Base-by-base conservation (phyloP, 2,797 vertebrate species). In the Peromyscus attwateri region DNA sequence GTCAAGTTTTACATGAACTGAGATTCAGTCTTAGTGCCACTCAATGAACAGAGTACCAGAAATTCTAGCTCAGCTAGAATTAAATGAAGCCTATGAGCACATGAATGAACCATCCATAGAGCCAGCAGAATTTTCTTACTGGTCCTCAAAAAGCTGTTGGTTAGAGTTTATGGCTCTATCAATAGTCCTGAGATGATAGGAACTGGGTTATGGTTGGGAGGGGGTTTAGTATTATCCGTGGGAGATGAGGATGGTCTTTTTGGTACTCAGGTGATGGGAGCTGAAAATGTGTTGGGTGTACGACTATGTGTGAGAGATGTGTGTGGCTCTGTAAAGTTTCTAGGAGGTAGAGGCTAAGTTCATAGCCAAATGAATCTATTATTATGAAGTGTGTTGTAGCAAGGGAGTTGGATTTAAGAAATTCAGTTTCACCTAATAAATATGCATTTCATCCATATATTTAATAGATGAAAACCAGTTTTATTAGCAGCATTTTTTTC, bases 401-500 rank as follows among this genome's bases (percentile, higher is more conserved):
- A 64, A 17, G 5, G 34, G 27, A 87, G 8, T 89, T 91, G 6
- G 17, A 57, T 66, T 94, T 95, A 88, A 94, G 11, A 55, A 80
- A 25, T 49, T 91, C n/a, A 17, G 46, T 29, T 87, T 85, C 4
- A 49, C 49, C 29, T 49, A 85, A 49, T 68, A 5, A 31, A 68
- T 27, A 68, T 46, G 12, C 10, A 83, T 23, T 68, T 49, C 62
- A 66, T 66, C 43, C 29, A 34, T 83, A 10, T 6, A 83, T 10
- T 43, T 83, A 62, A 43, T 27, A 62, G 37, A 82, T 49, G 3
- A 68, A 34, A 34, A 23, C 7, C 0, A 34, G 10, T 66, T 46
- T 84, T 49, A 85, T n/a, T 34, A 12, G 43, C 31, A 85, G 11
- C 4, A 34, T 17, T 21, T 80, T 68, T 66, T 66, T 49, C 12